phyloP scores from a whole-genome alignment of 1,140 invertebrate genomes.

The Trichonephila clavipes region DNA sequence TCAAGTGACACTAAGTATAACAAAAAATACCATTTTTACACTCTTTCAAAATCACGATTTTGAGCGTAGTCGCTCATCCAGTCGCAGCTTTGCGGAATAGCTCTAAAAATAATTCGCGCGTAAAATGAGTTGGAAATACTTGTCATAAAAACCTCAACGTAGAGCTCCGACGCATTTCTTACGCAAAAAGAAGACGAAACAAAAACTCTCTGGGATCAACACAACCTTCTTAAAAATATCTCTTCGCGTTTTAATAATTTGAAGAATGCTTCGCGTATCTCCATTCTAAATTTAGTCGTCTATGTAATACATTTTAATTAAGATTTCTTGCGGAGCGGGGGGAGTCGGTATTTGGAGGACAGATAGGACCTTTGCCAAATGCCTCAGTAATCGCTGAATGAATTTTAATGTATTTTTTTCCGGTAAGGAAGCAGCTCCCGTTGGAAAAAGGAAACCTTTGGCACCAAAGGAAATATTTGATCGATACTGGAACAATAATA shows the following conservation, averaged over 20 bases:
- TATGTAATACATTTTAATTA: constrained; percentile 13
- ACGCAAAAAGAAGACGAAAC: constrained; percentile 3
- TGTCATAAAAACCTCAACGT: too few species aligned
- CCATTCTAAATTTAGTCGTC: background rate
- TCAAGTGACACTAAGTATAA: too few species aligned
- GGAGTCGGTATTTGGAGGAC: background rate
- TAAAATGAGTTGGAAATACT: too few species aligned
- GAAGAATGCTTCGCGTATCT: background rate
- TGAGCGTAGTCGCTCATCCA: too few species aligned
- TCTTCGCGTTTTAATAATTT: background rate
- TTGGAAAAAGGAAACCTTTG: too few species aligned
- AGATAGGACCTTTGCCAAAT: background rate
- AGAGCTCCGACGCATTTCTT: background rate
- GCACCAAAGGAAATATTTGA: too few species aligned
- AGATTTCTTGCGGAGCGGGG: background rate
- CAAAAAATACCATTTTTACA: too few species aligned
- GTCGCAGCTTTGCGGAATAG: too few species aligned
- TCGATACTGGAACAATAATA: too few species aligned
- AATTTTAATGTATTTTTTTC: constrained; percentile 15
- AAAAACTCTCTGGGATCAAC: constrained; percentile 15
- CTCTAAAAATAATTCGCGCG: too few species aligned
- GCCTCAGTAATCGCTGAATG: constrained; percentile 27
- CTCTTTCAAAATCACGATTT: too few species aligned
- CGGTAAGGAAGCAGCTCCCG: background rate
- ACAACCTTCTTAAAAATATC: constrained; percentile 35